Evolutionary conservation across 2,797 vertebrate species (phyloP).

Genomic region (Gallinago solitaria): DNA sequence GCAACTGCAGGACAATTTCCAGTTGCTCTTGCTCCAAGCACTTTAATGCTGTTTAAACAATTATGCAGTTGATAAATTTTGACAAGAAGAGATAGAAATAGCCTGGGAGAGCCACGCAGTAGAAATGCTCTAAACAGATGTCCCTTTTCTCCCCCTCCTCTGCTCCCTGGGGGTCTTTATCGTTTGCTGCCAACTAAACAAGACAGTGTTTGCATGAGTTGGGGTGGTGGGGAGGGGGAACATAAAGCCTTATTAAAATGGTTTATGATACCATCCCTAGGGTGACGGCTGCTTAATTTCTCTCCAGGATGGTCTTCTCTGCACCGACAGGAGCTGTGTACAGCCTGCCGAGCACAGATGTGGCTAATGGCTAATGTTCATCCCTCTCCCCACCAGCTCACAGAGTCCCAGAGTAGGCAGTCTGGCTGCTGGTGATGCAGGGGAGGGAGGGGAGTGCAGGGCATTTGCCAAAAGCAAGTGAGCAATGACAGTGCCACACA

Average conservation of each 20-base stretch:
- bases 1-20: slow-evolving; percentile 65
- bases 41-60: slow-evolving; percentile 75
- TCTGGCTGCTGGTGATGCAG: neutral
- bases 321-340: accelerated
- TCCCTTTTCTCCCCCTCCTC: slow-evolving; percentile 60
- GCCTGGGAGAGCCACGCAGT: slow-evolving; percentile 65
- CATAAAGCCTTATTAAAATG: slow-evolving; percentile 7
- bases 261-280: slow-evolving; percentile 20
- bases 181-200: slow-evolving; percentile 48
- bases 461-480: neutral
- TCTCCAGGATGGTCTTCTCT: neutral
- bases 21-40: slow-evolving; percentile 66
- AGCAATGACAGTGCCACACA: neutral
- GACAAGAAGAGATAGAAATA: slow-evolving; percentile 73
- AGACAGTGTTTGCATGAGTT: slow-evolving; percentile 25
- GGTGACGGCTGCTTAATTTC: neutral
- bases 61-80: slow-evolving; percentile 75
- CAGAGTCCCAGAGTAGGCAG: neutral
- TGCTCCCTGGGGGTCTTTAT: slow-evolving; percentile 55
- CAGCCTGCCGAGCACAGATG: accelerated
- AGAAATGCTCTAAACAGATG: slow-evolving; percentile 71
- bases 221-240: neutral
- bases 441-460: neutral
- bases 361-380: accelerated
- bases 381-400: neutral